Evolutionary conservation across 2,797 vertebrate species (phyloP), one percentile per base, ranked within the genome.

Genomic region (Sebastes matsubarae): DNA sequence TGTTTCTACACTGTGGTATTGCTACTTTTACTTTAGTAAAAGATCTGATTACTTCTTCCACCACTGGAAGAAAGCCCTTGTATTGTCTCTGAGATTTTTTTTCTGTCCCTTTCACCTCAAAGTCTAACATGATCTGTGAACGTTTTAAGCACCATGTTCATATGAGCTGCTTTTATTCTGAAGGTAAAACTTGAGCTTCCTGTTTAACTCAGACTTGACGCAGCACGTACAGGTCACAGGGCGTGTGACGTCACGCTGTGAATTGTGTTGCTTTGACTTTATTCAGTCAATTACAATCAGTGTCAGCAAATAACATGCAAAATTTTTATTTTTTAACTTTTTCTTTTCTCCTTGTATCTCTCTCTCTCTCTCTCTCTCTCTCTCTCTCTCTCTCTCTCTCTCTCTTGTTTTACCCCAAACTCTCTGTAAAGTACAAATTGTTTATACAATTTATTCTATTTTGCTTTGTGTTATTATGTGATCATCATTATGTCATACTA

Each of bases 161-260:
- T 4, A 6, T 9, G 9, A 46, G 29, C 1, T 67, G 50, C 68
- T 68, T 82, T 83, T 86, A 86, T 84, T 87, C 76, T 86, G 81
- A 84, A 84, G 32, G 72, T 2, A 3, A 22, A 32, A 38, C 10
- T 29, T 18, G 16, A 34, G 57, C 32, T 58, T 76, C 36, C 16
- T 16, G 38, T 52, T 34, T 22, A 8, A 32, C 5, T 59, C 42
- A 0, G 24, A 20, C n/a, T 54, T 46, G 0, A 72, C 4, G 16
- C 13, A 54, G 46, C 83, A 75, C 61, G 61, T 82, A 72, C 14
- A 16, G 34, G n/a, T 90, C 86, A 87, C 77, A 13, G 2, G 71
- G 29, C 64, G 1, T 7, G 72, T 66, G 68, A 77, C n/a, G 20
- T 70, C 69, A 64, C 36, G 22, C 18, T 18, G 18, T 36, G 9